These are phyloP conservation scores for Tachuris rubrigastra DNA, from an alignment of 2,113 vertebrate genomes.

Conservation along the genomic window DNA sequence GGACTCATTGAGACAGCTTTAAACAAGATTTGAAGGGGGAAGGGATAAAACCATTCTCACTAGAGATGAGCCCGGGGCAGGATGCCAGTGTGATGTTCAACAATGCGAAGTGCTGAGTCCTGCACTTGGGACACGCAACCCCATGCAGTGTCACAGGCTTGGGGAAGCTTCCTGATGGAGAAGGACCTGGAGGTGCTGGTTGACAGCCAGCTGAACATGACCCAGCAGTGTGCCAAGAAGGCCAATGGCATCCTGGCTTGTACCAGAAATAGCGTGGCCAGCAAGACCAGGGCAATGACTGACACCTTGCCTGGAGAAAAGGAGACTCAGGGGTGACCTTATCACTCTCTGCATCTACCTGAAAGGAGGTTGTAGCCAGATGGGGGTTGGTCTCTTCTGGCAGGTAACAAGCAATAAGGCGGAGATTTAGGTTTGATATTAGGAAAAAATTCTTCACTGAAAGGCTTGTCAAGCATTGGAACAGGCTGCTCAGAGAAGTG, in stretches of 20 bases:
- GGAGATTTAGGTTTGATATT: not conserved
- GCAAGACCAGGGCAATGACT: not conserved
- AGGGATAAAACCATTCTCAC: not conserved
- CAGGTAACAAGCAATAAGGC: not conserved
- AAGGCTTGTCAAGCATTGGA: not conserved
- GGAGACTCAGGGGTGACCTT: not conserved
- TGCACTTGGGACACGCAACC: not conserved
- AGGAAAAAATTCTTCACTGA: not conserved
- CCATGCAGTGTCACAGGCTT: not conserved
- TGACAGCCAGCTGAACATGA: not conserved
- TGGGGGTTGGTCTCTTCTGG: not conserved
- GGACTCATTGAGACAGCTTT: not conserved
- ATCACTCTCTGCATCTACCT: not conserved
- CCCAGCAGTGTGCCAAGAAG: not conserved
- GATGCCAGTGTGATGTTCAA: not conserved
- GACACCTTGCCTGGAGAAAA: not conserved
- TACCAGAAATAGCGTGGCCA: not conserved
- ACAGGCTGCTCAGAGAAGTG: not conserved
- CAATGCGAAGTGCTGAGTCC: not conserved
- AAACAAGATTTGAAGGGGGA: not conserved
- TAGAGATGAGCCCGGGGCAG: not conserved
- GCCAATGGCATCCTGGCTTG: not conserved
- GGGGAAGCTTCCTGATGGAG: not conserved
- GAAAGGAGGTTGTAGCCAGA: not conserved
- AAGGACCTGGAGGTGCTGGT: not conserved